A percentile compares a stretch with the other conserved stretches of the same genome.
Conservation (phyloP, 2,113 vertebrate genomes). For the Ctenodactylus gundi region DNA sequence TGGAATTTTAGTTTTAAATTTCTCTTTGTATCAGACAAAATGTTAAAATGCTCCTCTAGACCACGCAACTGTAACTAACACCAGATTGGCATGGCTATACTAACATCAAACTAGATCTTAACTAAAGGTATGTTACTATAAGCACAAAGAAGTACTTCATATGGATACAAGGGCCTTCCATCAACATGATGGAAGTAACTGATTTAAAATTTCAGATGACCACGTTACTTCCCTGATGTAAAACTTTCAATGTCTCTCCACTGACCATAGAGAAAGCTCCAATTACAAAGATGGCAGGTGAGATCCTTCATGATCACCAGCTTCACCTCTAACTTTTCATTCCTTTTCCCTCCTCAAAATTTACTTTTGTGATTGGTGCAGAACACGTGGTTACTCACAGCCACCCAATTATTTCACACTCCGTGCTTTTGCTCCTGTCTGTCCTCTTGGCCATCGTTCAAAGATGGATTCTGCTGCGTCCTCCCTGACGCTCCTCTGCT, state of each 20-base stretch:
- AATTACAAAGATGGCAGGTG: not conserved
- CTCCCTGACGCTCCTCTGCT: not conserved
- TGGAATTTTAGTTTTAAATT: conserved; percentile 34
- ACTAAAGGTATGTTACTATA: not conserved
- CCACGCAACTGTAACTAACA: not conserved
- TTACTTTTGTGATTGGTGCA: not conserved
- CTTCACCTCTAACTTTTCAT: not conserved
- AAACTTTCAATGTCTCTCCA: not conserved
- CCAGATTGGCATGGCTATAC: not conserved
- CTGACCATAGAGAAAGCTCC: not conserved
- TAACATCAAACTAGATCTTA: conserved; percentile 13
- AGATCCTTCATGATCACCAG: not conserved
- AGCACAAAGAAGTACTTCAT: not conserved
- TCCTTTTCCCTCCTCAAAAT: not conserved
- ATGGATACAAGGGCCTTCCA: not conserved
- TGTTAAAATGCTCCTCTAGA: too few relatives aligned
- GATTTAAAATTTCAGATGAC: conserved; percentile 11
- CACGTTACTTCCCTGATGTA: not conserved
- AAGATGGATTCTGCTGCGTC: not conserved
- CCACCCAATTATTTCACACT: not conserved
- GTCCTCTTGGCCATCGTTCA: not conserved
- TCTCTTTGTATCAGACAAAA: not conserved
- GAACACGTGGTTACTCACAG: not conserved
- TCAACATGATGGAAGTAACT: not conserved
- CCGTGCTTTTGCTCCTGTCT: not conserved